Conservation (phyloP, 2,888 invertebrate species). For the Cantharis nigra region DNA sequence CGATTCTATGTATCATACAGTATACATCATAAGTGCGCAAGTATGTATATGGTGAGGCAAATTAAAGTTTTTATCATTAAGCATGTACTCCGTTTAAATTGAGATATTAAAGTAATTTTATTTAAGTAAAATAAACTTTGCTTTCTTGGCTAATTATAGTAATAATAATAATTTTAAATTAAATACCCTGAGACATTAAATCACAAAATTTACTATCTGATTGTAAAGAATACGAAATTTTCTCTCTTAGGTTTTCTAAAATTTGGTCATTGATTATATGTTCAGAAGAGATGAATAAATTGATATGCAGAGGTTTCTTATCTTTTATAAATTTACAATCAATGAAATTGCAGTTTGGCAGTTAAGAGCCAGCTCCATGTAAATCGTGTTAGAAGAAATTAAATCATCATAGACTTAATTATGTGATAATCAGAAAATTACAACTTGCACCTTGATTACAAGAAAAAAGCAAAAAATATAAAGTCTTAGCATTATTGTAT, state of each 20-base stretch:
- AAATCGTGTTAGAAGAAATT: neutral
- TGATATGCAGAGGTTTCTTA: neutral
- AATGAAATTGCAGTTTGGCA: neutral
- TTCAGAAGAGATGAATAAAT: no score
- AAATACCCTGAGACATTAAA: neutral
- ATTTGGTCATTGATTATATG: neutral
- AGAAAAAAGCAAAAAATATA: neutral
- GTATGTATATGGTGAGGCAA: neutral
- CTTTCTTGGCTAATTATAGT: neutral
- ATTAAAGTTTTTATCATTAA: neutral
- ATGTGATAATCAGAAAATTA: neutral
- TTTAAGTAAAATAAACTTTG: neutral
- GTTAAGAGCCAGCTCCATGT: neutral
- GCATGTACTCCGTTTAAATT: neutral
- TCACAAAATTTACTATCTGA: neutral
- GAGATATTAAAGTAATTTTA: neutral
- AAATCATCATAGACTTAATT: neutral
- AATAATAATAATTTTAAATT: neutral
- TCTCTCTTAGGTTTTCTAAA: neutral
- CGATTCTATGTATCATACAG: neutral
- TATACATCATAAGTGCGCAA: neutral
- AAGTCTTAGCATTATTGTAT: neutral
- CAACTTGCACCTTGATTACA: neutral
- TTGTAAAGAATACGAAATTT: neutral
- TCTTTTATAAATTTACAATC: neutral